Evolutionary conservation across 2,113 vertebrate genomes (phyloP).

Genomic region (Nannobrachium achirus): DNA sequence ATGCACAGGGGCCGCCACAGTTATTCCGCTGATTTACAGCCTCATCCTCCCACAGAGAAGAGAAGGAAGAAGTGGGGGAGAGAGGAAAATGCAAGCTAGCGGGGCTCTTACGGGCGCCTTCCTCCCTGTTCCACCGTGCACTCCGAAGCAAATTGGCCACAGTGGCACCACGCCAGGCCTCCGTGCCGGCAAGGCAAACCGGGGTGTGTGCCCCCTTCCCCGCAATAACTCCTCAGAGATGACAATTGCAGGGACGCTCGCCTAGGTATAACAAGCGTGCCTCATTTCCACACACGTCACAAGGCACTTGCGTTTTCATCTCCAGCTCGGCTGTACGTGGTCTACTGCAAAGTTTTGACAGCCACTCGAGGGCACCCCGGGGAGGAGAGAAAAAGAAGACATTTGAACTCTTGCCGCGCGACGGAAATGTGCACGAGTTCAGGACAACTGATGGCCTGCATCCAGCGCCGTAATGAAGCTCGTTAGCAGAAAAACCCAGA

Average conservation of each 20-base stretch:
- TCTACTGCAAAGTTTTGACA: background rate
- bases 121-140: slow-evolving; percentile 31
- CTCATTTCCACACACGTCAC: slow-evolving; percentile 2
- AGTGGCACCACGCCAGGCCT: slow-evolving; percentile 23
- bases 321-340: background rate
- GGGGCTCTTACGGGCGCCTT: slow-evolving; percentile 48
- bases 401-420: background rate
- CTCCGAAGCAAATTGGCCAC: slow-evolving; percentile 47
- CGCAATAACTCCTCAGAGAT: slow-evolving; percentile 35
- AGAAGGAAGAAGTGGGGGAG: background rate
- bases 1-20: slow-evolving; percentile 32
- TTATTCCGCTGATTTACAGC: slow-evolving; percentile 57
- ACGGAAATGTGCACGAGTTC: background rate
- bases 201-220: slow-evolving; percentile 15
- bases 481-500: slow-evolving; percentile 5
- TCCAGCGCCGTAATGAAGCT: slow-evolving; percentile 11
- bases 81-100: slow-evolving; percentile 26
- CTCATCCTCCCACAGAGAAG: slow-evolving; percentile 28
- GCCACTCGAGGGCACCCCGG: slow-evolving; percentile 21
- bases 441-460: slow-evolving; percentile 12
- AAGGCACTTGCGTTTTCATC: slow-evolving; percentile 15
- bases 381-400: slow-evolving; percentile 19
- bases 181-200: slow-evolving; percentile 35
- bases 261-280: slow-evolving; percentile 33
- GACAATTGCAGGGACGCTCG: slow-evolving; percentile 42